Conservation (phyloP, 2,113 vertebrate genomes). For the Turdus rufiventris region DNA sequence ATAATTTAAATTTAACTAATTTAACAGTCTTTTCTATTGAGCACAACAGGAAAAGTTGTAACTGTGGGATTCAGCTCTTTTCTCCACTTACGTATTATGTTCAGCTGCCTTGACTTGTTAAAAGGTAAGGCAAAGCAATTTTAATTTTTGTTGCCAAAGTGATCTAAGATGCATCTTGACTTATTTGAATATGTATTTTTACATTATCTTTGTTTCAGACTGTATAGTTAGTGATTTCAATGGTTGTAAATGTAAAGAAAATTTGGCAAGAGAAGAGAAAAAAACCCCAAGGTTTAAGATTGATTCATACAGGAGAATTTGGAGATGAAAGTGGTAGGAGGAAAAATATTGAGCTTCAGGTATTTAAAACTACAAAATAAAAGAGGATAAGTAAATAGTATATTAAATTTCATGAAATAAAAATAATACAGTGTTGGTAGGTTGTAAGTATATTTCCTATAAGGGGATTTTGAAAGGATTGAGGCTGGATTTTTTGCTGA, state of each 20-base stretch:
- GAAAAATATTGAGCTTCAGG: neutral
- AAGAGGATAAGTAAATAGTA: neutral
- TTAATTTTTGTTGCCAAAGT: neutral
- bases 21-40: neutral
- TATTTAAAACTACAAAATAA: neutral
- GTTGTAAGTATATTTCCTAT: neutral
- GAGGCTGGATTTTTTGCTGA: neutral
- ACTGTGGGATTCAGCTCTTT: neutral
- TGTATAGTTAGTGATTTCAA: neutral
- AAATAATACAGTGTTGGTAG: neutral
- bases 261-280: neutral
- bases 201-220: neutral
- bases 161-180: neutral
- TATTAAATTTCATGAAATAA: neutral
- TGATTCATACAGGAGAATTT: neutral
- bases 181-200: neutral
- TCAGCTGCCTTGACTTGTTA: neutral
- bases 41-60: neutral
- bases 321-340: neutral
- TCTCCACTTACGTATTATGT: neutral
- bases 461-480: neutral
- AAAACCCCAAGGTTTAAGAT: accelerated
- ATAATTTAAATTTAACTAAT: neutral
- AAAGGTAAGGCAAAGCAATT: neutral
- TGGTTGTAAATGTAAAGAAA: neutral